These are phyloP conservation scores for Meliscaeva auricollis DNA, from an alignment of 2,888 invertebrate genomes.

Conservation along the genomic window DNA sequence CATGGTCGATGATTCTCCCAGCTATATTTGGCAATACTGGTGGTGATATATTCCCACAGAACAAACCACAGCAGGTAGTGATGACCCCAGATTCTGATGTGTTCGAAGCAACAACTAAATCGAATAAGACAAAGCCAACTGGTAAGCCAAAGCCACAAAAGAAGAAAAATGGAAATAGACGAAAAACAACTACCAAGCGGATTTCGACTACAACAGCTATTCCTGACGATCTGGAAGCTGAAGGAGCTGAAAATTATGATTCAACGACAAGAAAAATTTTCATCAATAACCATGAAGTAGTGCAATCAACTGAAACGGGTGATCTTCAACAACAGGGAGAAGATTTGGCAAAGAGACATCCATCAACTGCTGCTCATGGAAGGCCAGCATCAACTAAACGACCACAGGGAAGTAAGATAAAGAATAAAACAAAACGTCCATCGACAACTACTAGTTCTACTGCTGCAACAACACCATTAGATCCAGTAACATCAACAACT, in stretches of 20 bases:
- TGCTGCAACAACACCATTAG: slow-evolving; percentile 11
- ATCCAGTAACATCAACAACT: slow-evolving; percentile 8
- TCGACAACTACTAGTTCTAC: slow-evolving; percentile 23
- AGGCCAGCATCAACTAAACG: slow-evolving; percentile 77
- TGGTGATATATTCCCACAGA: slow-evolving; percentile 86
- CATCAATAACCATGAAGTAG: slow-evolving; percentile 81
- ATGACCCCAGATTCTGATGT: slow-evolving; percentile 84
- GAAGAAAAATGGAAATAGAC: slow-evolving; percentile 80
- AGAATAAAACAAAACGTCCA: slow-evolving; percentile 80
- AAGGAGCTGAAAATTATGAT: slow-evolving; percentile 77
- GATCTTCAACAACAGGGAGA: slow-evolving; percentile 46
- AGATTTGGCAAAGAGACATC: slow-evolving; percentile 78
- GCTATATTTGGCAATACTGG: slow-evolving; percentile 91
- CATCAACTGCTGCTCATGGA: slow-evolving; percentile 26
- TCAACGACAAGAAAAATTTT: slow-evolving; percentile 80
- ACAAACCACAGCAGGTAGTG: slow-evolving; percentile 83
- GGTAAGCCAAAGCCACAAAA: slow-evolving; percentile 80
- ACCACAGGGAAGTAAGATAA: slow-evolving; percentile 80
- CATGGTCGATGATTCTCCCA: slow-evolving; percentile 93
- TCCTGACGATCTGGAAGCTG: slow-evolving; percentile 77
- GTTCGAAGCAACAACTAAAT: slow-evolving; percentile 80
- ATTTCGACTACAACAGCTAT: slow-evolving; percentile 73
- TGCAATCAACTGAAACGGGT: slow-evolving; percentile 78
- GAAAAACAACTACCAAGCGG: slow-evolving; percentile 78
- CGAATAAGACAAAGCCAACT: slow-evolving; percentile 74